These are phyloP conservation scores for Drosophila auraria DNA, from an alignment of 1,140 invertebrate genomes.

Conservation along the genomic window DNA sequence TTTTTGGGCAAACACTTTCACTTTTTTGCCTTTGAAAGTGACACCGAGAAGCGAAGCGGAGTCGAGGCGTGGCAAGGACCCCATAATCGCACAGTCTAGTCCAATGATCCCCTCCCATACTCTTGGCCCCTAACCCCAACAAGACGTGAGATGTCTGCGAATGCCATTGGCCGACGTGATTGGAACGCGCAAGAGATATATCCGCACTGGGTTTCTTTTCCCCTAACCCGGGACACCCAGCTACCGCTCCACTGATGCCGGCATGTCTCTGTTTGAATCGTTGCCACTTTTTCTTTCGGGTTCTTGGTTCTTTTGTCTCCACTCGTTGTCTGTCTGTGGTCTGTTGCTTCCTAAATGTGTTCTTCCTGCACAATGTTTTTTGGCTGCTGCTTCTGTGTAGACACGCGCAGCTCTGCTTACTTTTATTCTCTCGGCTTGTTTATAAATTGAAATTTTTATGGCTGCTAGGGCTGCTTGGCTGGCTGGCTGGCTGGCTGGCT, in stretches of 20 bases:
- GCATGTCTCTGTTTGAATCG: constrained; percentile 11
- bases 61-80: constrained; percentile 43
- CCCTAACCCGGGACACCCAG: constrained; percentile 1
- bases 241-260: constrained; percentile 4
- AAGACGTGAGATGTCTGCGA: constrained; percentile 68
- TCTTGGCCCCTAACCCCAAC: constrained; percentile 1
- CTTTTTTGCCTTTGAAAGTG: constrained; percentile 49
- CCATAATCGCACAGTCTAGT: constrained; percentile 37
- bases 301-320: constrained; percentile 57
- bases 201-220: constrained; percentile 40
- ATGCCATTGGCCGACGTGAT: constrained; percentile 58
- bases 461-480: constrained; percentile 11
- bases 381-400: constrained; percentile 41
- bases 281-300: constrained; percentile 57
- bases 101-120: constrained; percentile 1
- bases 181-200: constrained; percentile 71
- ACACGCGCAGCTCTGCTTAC: constrained; percentile 67
- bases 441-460: constrained; percentile 76
- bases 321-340: constrained; percentile 21
- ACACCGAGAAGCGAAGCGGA: constrained; percentile 20
- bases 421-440: constrained; percentile 53
- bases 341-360: constrained; percentile 41
- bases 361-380: constrained; percentile 57
- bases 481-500: not conserved
- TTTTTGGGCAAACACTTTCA: constrained; percentile 55